Evolutionary conservation across 1,140 invertebrate genomes (phyloP), one percentile per base, ranked within the genome.

Genomic region (Asobara japonica): DNA sequence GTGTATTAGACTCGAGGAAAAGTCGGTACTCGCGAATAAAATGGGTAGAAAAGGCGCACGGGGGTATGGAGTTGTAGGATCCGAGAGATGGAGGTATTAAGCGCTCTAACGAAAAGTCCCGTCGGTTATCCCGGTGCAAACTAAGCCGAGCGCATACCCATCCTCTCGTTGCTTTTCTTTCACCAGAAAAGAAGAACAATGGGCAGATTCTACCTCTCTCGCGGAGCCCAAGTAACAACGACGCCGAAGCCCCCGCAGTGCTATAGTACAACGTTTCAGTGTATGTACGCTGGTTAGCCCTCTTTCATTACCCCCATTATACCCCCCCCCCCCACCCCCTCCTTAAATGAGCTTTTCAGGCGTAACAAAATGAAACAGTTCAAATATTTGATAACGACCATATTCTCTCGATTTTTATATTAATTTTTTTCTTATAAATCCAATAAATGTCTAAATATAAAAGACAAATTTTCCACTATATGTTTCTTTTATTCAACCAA

Each of bases 311-410:
- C 51, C 51, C 5, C 36, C n/a, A 31, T 36, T 65, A 41, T 66
- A n/a, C 31, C 22, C 11, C 64, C 13, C 18, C 33, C 29, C 18
- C 27, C 36, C 8, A 2, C 36, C 36, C 2, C 8, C n/a, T 3
- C 36, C 36, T 2, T n/a, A 65, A 71, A 51, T 73, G 67, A 72
- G 79, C 73, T 78, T 80, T 78, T 74, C 69, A 65, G 72, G 74
- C 74, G 65, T 79, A 83, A 83, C 83, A 83, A 83, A 84, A 85
- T 83, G 79, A 82, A 84, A 81, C 83, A 84, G 30, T 60, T 20
- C 36, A 45, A 70, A 64, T 70, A 64, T 64, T 48, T 56, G 29
- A 45, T 68, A 30, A 84, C n/a, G n/a, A n/a, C n/a, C n/a, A n/a
- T n/a, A n/a, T n/a, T n/a, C n/a, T n/a, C n/a, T n/a, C n/a, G n/a